phyloP scores from a whole-genome alignment of 2,888 invertebrate genomes.

The Macrosiphum euphorbiae region DNA sequence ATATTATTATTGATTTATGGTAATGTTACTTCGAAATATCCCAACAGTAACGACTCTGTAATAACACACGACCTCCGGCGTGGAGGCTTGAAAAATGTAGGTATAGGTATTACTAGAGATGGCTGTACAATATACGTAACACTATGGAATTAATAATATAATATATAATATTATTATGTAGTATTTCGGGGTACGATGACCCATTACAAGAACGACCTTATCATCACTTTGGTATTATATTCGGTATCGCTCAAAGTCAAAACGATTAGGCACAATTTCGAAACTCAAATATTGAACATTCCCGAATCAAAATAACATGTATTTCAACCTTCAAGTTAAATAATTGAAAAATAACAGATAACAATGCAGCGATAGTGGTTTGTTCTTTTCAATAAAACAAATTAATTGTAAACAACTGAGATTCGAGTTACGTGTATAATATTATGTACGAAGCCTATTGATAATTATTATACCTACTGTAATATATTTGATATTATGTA shows the following conservation, averaged over 20 bases:
- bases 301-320: neutral
- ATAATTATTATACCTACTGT: neutral
- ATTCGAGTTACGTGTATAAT: neutral
- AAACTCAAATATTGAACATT: conserved; percentile 5
- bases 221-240: neutral
- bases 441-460: neutral
- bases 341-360: conserved; percentile 13
- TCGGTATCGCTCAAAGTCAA: conserved; percentile 7
- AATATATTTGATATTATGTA: neutral
- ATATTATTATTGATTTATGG: neutral
- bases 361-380: neutral
- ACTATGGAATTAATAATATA: neutral
- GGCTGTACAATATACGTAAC: neutral
- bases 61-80: too few species aligned
- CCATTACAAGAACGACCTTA: neutral
- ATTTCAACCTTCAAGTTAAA: neutral
- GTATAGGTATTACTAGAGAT: neutral
- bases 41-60: too few species aligned
- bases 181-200: neutral
- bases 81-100: neutral
- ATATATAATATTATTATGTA: neutral
- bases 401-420: neutral
- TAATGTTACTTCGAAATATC: too few species aligned
- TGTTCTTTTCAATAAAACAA: neutral
- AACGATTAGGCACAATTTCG: conserved; percentile 7